Conservation (phyloP, 1,140 invertebrate genomes). For the Lucilia cuprina region DNA sequence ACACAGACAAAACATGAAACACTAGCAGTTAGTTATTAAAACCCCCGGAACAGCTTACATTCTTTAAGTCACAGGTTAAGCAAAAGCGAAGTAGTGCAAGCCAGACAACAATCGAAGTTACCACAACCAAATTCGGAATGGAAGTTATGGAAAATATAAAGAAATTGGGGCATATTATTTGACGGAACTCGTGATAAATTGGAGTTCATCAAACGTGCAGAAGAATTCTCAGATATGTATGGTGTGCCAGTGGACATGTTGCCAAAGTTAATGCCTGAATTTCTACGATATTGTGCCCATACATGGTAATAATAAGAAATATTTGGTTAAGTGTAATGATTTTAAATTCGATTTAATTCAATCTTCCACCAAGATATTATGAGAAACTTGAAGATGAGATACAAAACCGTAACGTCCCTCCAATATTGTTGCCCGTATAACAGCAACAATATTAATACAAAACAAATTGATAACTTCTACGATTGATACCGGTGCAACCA, state of each 20-base stretch:
- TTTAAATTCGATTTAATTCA: neutral
- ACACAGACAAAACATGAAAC: too few relatives aligned
- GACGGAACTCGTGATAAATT: too few relatives aligned
- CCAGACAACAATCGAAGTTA: too few relatives aligned
- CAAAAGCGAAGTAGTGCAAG: too few relatives aligned
- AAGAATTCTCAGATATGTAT: neutral
- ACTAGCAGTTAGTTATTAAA: too few relatives aligned
- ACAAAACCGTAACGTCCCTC: neutral
- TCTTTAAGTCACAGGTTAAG: too few relatives aligned
- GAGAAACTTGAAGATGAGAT: conserved; percentile 4
- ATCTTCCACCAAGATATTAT: neutral
- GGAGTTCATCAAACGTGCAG: neutral
- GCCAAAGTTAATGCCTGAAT: neutral
- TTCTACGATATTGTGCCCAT: neutral
- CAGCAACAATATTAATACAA: too few relatives aligned
- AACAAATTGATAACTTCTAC: too few relatives aligned
- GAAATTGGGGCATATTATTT: neutral
- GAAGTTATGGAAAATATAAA: too few relatives aligned
- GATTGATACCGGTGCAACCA: neutral
- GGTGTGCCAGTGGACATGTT: neutral
- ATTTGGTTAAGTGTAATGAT: neutral
- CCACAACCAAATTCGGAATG: too few relatives aligned
- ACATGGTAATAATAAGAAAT: neutral
- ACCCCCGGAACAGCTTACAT: too few relatives aligned
- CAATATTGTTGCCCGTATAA: neutral